A percentile compares a stretch with the other conserved stretches of the same genome.
phyloP scores from a whole-genome alignment of 2,888 invertebrate species.

The Chydorus sphaericus region DNA sequence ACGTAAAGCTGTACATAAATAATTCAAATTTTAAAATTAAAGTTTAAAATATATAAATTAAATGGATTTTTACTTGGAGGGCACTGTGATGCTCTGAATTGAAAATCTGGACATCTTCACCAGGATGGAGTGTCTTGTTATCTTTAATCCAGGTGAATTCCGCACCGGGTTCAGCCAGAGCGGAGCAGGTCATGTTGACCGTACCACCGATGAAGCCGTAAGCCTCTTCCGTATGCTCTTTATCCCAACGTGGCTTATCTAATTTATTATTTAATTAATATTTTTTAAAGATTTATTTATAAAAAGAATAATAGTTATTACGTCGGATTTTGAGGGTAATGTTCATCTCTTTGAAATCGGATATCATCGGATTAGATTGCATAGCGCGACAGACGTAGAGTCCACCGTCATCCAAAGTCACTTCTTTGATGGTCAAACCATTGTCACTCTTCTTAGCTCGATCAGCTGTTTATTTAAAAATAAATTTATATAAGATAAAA shows the following conservation, averaged over 20 bases:
- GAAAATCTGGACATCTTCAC: conserved; percentile 20
- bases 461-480: conserved; percentile 18
- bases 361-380: conserved; percentile 34
- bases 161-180: conserved; percentile 39
- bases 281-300: background rate
- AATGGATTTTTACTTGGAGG: conserved; percentile 21
- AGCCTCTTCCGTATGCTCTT: conserved; percentile 21
- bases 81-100: conserved; percentile 21
- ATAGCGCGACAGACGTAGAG: conserved; percentile 42
- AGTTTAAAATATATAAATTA: background rate
- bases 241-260: conserved; percentile 23
- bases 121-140: conserved; percentile 20
- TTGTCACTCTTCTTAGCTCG: conserved; percentile 37
- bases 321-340: conserved; percentile 43
- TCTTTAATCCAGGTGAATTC: conserved; percentile 36
- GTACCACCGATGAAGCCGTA: conserved; percentile 38
- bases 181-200: conserved; percentile 42
- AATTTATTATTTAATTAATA: background rate
- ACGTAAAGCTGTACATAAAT: conserved; percentile 21
- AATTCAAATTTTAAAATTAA: background rate
- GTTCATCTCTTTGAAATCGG: conserved; percentile 37
- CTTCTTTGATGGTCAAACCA: conserved; percentile 40
- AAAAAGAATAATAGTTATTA: conserved; percentile 25
- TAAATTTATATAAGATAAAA: background rate
- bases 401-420: conserved; percentile 39